These are phyloP conservation scores for Sorex maritimensis DNA, from an alignment of 2,797 vertebrate species.

Conservation along the genomic window DNA sequence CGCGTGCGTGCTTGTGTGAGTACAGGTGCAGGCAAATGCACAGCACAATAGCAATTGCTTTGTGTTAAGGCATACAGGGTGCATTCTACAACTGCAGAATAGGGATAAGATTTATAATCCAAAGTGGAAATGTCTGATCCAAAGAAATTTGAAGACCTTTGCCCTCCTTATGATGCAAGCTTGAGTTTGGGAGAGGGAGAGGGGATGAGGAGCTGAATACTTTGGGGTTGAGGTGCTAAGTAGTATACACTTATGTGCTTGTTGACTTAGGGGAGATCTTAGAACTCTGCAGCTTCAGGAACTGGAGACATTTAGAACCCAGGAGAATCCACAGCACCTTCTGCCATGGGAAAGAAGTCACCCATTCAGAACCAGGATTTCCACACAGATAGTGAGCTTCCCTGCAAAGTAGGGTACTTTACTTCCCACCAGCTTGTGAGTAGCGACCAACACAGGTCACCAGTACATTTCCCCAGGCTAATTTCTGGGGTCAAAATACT, in stretches of 20 bases:
- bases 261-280: not conserved
- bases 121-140: not conserved
- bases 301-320: not conserved
- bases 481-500: not conserved
- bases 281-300: not conserved
- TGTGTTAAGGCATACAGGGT: no score
- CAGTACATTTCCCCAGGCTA: not conserved
- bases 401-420: not conserved
- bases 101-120: not conserved
- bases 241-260: not conserved
- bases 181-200: not conserved
- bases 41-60: not conserved
- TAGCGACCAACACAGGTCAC: not conserved
- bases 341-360: not conserved
- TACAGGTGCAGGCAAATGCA: no score
- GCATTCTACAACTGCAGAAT: not conserved
- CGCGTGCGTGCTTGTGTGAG: no score
- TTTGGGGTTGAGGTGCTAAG: not conserved
- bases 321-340: not conserved
- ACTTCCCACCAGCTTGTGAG: not conserved
- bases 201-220: not conserved
- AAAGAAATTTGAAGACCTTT: not conserved
- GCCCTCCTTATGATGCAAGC: not conserved
- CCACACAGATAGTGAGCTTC: no score
- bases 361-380: not conserved